Conservation (phyloP, 2,888 invertebrate species). For the Chymomyza caudatula region DNA sequence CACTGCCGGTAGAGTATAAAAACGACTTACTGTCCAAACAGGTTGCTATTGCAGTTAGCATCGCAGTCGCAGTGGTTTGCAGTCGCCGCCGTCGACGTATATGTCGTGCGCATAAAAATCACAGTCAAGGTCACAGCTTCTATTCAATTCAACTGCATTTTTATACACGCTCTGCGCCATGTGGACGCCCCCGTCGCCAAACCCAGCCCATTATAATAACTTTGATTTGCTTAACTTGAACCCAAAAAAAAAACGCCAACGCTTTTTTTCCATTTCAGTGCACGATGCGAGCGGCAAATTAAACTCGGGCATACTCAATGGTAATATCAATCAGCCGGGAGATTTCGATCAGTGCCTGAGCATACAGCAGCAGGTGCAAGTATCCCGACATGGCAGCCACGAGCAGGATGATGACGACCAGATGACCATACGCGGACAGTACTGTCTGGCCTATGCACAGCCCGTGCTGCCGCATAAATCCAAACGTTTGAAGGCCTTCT, state of each 20-base stretch:
- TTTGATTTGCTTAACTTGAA: background rate
- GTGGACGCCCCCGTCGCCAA: background rate
- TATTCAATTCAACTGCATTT: constrained; percentile 8
- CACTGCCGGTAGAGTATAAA: background rate
- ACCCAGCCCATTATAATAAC: background rate
- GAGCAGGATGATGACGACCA: constrained; percentile 31
- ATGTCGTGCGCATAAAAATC: constrained; percentile 30
- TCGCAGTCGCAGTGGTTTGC: no score
- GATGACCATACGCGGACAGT: constrained; percentile 79
- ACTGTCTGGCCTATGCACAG: constrained; percentile 83
- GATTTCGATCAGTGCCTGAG: constrained; percentile 79
- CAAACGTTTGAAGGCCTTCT: constrained; percentile 78
- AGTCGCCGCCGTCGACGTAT: background rate
- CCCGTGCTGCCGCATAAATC: constrained; percentile 80
- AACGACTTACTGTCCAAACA: background rate
- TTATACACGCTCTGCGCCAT: background rate
- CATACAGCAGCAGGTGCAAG: constrained; percentile 45
- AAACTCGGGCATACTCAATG: constrained; percentile 82
- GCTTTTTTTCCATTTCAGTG: constrained; percentile 78
- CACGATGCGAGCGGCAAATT: constrained; percentile 84
- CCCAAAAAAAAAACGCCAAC: background rate
- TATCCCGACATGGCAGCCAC: background rate
- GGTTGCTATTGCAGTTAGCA: background rate
- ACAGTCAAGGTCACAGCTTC: constrained; percentile 62
- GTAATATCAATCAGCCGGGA: constrained; percentile 84